Evolutionary conservation across 2,113 vertebrate genomes (phyloP).

Genomic region (Euleptes europaea): DNA sequence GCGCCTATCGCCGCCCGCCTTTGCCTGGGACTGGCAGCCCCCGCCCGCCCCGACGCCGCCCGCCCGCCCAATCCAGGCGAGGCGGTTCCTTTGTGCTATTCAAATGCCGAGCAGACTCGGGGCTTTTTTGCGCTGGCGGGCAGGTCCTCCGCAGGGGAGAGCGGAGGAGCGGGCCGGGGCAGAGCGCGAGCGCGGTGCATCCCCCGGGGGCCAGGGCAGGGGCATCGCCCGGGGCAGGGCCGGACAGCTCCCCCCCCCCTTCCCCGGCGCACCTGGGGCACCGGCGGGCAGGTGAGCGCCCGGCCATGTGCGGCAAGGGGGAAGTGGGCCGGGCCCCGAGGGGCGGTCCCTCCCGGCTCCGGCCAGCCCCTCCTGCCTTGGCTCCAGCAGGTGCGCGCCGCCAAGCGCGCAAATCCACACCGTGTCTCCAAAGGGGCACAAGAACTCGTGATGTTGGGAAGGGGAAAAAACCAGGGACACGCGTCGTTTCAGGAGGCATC

Average conservation of each 20-base stretch:
- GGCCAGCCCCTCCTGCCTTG: neutral
- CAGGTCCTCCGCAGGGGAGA: constrained; percentile 74
- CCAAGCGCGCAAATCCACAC: neutral
- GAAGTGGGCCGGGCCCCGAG: neutral
- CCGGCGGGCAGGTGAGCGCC: constrained; percentile 38
- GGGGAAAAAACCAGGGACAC: too few species aligned
- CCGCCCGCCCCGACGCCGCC: constrained; percentile 73
- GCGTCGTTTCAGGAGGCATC: too few species aligned
- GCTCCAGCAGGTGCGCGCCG: neutral
- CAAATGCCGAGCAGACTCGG: constrained; percentile 71
- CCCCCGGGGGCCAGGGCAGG: too few species aligned
- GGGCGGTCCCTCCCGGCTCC: neutral
- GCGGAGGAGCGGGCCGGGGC: neutral
- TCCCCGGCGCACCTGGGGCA: too few species aligned
- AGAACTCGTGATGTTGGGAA: too few species aligned
- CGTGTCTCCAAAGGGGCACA: neutral
- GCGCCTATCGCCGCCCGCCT: constrained; percentile 63
- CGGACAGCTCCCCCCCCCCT: too few species aligned
- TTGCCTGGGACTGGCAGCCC: constrained; percentile 72
- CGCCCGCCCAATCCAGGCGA: constrained; percentile 80
- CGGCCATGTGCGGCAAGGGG: neutral
- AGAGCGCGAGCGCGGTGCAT: rapidly evolving
- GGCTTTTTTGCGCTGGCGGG: constrained; percentile 64
- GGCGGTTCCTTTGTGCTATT: constrained; percentile 88
- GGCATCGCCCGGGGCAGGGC: too few species aligned